Conservation (phyloP, 2,113 vertebrate genomes). For the Odocoileus virginianus region DNA sequence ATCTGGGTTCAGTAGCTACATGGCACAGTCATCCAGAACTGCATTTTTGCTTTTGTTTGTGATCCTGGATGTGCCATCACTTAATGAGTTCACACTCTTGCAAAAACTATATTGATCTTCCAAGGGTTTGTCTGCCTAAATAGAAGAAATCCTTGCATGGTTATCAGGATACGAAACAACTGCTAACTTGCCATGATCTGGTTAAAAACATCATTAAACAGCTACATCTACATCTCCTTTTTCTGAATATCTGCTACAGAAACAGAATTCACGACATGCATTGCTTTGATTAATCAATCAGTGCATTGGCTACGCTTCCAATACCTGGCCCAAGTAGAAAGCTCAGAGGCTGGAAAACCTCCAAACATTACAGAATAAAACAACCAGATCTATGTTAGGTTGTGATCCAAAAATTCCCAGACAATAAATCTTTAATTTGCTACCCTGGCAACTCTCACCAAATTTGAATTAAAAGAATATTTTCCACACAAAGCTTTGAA, state of each 20-base stretch:
- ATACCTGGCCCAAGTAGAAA: constrained; percentile 71
- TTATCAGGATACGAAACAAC: constrained; percentile 25
- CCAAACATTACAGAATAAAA: constrained; percentile 79
- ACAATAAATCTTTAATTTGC: constrained; percentile 84
- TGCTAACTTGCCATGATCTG: constrained; percentile 40
- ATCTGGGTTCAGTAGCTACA: constrained; percentile 42
- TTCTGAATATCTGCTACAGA: constrained; percentile 63
- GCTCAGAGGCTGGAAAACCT: constrained; percentile 75
- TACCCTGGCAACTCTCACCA: constrained; percentile 75
- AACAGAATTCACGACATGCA: constrained; percentile 73
- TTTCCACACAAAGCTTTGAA: constrained; percentile 69
- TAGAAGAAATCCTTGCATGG: neutral
- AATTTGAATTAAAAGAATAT: constrained; percentile 79
- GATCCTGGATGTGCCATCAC: neutral
- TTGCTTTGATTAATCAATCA: constrained; percentile 81
- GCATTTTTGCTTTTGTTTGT: constrained; percentile 44
- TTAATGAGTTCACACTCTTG: neutral
- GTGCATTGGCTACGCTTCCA: constrained; percentile 76
- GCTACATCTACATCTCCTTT: constrained; percentile 52
- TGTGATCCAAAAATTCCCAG: constrained; percentile 79
- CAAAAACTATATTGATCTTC: constrained; percentile 14
- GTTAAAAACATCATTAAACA: constrained; percentile 66
- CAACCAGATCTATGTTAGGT: constrained; percentile 78
- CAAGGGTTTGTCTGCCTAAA: neutral
- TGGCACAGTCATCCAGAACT: neutral